These are phyloP conservation scores for Desmophyllum pertusum DNA, from an alignment of 92 coral and sea anemone genomes.

Conservation along the genomic window DNA sequence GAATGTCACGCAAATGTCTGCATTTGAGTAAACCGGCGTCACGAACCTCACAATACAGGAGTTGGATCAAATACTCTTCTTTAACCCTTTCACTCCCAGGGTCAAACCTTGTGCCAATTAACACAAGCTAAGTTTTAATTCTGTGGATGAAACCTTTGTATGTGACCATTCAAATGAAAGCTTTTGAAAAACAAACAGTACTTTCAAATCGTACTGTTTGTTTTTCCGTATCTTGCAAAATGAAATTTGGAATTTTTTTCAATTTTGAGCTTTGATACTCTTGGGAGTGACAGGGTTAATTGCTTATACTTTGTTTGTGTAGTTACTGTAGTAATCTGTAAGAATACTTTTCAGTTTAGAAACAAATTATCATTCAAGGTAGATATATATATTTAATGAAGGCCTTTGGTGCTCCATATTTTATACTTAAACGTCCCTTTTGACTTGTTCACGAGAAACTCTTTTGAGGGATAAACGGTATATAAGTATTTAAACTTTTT, in stretches of 20 bases:
- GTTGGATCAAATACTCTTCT: background rate
- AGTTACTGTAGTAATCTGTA: background rate
- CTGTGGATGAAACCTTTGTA: too few relatives aligned
- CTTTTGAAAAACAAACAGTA: too few relatives aligned
- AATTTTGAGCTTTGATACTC: too few relatives aligned
- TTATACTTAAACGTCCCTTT: constrained; percentile 4
- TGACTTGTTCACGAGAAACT: background rate
- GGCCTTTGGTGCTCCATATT: constrained; percentile 44
- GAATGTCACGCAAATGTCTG: background rate
- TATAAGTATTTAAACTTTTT: constrained; percentile 35
- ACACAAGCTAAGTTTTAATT: too few relatives aligned
- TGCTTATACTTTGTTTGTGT: background rate
- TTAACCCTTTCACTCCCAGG: too few relatives aligned
- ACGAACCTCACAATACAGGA: background rate
- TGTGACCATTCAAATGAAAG: too few relatives aligned
- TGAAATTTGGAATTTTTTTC: too few relatives aligned
- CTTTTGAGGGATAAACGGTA: background rate
- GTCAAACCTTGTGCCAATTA: too few relatives aligned
- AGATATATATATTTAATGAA: constrained; percentile 39
- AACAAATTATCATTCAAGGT: background rate
- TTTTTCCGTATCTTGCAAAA: too few relatives aligned
- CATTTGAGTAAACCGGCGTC: background rate
- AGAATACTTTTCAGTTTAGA: background rate
- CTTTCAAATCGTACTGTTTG: too few relatives aligned
- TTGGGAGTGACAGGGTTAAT: too few relatives aligned